Base-by-base conservation (phyloP, 2,113 vertebrate genomes). In the Argyrosomus japonicus region DNA sequence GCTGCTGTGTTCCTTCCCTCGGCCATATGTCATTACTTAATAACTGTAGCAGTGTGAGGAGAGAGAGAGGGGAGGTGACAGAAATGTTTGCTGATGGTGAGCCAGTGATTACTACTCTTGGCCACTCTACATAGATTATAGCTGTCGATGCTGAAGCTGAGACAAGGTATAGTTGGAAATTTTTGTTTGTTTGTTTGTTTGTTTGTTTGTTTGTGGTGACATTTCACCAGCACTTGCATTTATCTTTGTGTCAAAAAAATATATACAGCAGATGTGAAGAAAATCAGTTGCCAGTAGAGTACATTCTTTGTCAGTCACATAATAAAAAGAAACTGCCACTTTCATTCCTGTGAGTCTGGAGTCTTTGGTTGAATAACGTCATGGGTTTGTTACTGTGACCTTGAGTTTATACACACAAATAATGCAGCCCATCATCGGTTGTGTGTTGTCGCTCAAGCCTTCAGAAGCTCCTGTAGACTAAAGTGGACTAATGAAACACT, bases 11-110 rank as follows among this genome's bases (percentile, higher is more conserved):
- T 82, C 75, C 83, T 81, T 92, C 58, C 80, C 75, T 87, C 43
- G 27, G 77, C 84, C 82, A 88, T 90, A 91, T 89, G 89, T 87
- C 85, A 88, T 87, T 81, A 82, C 81, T 86, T 92, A 93, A 92
- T 89, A 90, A 88, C 70, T 89, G 63, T 56, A 79, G 75, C 69
- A 79, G 80, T 8, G 73, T 53, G 61, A 77, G 78, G 79, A 47
- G 50, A 19, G 45, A 73, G 67, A 74, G 65, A 63, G 25, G 65
- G 48, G 36, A 57, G 25, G 70, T 54, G 77, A 70, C 32, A 69
- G 76, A 79, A 79, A 79, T 54, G 36, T 63, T 69, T 43, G 45
- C 58, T 74, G 77, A 58, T 79, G 74, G 77, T 57, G 67, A 79
- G 81, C 68, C 69, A 63, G 74, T 88, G 79, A 91, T 87, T 89